Percentiles rank a stretch among this genome's conserved stretches.
Conservation (phyloP, 1,140 invertebrate species). For the Microplitis demolitor region DNA sequence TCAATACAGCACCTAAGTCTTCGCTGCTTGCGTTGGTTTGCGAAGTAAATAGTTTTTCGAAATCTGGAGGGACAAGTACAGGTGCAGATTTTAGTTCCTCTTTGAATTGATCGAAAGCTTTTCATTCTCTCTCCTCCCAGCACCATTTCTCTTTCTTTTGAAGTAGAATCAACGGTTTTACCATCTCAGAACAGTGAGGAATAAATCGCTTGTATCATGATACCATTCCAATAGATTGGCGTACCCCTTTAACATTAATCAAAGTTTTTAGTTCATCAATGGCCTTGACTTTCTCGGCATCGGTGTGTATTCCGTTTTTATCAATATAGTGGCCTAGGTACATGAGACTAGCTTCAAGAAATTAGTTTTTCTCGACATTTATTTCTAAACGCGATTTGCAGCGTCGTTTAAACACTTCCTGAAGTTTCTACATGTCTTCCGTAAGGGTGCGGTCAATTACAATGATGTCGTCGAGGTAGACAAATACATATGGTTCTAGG, state of each 20-base stretch:
- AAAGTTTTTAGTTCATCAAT: conserved; percentile 24
- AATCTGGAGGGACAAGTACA: conserved; percentile 34
- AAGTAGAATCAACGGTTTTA: conserved; percentile 37
- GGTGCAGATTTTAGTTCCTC: neutral
- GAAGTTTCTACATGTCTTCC: conserved; percentile 30
- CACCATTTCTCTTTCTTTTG: conserved; percentile 36
- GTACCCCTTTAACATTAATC: conserved; percentile 35
- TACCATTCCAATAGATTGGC: conserved; percentile 40
- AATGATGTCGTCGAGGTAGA: conserved; percentile 39
- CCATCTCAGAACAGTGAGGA: conserved; percentile 41
- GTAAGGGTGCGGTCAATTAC: neutral
- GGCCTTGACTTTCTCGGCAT: conserved; percentile 37
- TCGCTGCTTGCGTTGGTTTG: conserved; percentile 40
- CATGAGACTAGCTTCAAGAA: conserved; percentile 31
- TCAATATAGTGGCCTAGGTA: conserved; percentile 42
- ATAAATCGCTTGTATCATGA: conserved; percentile 54
- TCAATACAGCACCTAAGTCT: conserved; percentile 41
- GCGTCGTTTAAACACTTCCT: conserved; percentile 31
- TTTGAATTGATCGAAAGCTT: neutral
- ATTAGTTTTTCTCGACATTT: conserved; percentile 38
- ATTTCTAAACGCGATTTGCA: conserved; percentile 31
- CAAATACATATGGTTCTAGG: conserved; percentile 26
- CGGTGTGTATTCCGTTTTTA: conserved; percentile 34
- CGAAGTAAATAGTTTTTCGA: conserved; percentile 39
- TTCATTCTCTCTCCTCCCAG: conserved; percentile 32